A percentile compares a stretch with the other conserved stretches of the same genome.
These are phyloP conservation scores for Lepas anatifera DNA, from an alignment of 2,888 invertebrate species.

Conservation along the genomic window DNA sequence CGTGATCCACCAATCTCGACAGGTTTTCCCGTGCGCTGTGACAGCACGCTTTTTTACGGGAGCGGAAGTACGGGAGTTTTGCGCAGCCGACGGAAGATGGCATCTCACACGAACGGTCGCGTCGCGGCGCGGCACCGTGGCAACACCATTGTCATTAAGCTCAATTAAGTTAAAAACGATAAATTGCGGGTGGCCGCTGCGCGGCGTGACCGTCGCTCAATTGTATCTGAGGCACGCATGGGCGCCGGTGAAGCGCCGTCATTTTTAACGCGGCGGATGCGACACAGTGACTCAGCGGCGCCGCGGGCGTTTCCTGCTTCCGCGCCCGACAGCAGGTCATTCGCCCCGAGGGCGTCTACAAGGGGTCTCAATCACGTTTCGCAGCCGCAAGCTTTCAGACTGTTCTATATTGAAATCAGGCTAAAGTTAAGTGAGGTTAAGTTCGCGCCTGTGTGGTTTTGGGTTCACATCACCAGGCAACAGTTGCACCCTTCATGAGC, in stretches of 20 bases:
- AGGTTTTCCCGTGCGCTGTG: too few relatives aligned
- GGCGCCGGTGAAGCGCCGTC: background rate
- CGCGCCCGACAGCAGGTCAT: too few relatives aligned
- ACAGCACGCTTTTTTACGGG: background rate
- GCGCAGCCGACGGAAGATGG: background rate
- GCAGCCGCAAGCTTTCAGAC: too few relatives aligned
- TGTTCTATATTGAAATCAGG: too few relatives aligned
- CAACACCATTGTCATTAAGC: constrained; percentile 2
- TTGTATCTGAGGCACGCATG: background rate
- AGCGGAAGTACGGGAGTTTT: background rate
- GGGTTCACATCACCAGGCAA: too few relatives aligned
- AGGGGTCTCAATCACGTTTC: too few relatives aligned
- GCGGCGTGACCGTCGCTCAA: background rate
- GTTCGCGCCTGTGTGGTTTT: too few relatives aligned
- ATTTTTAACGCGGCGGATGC: too few relatives aligned
- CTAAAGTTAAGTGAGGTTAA: too few relatives aligned
- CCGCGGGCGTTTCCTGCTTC: too few relatives aligned
- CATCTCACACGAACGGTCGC: background rate
- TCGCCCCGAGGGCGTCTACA: background rate
- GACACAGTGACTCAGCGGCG: background rate
- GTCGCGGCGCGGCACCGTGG: background rate
- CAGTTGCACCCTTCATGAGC: too few relatives aligned
- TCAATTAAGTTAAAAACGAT: background rate
- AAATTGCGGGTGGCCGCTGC: background rate
- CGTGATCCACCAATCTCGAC: too few relatives aligned